A percentile compares a stretch with the other conserved stretches of the same genome.
These are phyloP conservation scores for Meiosimyza platycephala DNA, from an alignment of 2,888 invertebrate genomes.

Conservation along the genomic window DNA sequence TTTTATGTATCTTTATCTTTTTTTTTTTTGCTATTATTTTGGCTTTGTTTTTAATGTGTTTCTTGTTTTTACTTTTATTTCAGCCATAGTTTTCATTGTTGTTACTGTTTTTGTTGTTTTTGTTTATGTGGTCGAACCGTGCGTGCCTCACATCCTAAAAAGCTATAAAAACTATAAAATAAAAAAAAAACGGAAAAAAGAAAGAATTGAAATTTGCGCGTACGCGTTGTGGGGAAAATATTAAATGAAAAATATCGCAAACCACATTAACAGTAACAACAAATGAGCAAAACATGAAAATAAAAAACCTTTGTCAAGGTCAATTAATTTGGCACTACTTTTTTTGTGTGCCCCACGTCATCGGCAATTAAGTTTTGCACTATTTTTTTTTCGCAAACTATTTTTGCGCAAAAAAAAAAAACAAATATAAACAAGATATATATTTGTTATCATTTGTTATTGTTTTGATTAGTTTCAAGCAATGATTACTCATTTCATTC, in stretches of 20 bases:
- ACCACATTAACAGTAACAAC: background rate
- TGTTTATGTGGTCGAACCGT: background rate
- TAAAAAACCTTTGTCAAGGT: slow-evolving; percentile 26
- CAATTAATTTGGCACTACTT: slow-evolving; percentile 12
- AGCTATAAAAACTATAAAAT: too few relatives aligned
- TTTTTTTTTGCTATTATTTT: background rate
- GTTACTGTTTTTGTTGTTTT: slow-evolving; percentile 31
- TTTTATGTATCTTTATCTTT: background rate
- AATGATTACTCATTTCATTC: too few relatives aligned
- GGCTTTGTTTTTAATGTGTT: background rate
- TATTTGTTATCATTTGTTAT: background rate
- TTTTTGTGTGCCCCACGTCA: background rate
- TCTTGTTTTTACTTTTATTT: slow-evolving; percentile 27
- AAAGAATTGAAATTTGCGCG: slow-evolving; percentile 5
- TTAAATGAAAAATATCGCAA: slow-evolving; percentile 1
- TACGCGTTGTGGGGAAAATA: background rate
- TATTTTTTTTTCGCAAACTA: slow-evolving; percentile 8
- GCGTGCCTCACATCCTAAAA: slow-evolving; percentile 9
- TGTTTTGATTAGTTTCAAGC: too few relatives aligned
- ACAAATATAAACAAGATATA: background rate
- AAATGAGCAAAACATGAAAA: background rate
- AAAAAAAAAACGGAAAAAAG: slow-evolving; percentile 10
- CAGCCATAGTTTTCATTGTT: slow-evolving; percentile 10
- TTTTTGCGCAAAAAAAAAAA: slow-evolving; percentile 9
- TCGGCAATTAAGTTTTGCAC: slow-evolving; percentile 6